Conservation (phyloP, 2,113 vertebrate genomes). For the Sialia sialis region DNA sequence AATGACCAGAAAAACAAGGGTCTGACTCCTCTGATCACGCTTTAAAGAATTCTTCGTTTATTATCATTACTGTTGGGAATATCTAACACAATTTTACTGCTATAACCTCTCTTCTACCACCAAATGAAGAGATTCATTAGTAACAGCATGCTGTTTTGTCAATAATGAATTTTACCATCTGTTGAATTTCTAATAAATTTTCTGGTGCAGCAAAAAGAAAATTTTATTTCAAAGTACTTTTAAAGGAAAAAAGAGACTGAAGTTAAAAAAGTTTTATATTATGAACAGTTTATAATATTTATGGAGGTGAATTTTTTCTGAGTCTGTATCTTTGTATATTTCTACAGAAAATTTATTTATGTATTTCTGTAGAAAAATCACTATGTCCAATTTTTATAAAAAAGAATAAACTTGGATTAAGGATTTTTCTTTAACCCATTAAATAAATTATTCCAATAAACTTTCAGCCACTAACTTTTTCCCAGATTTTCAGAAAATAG, state of each 20-base stretch:
- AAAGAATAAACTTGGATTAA: not conserved
- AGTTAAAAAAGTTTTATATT: not conserved
- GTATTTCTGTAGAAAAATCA: not conserved
- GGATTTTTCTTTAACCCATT: not conserved
- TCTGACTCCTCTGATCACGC: not conserved
- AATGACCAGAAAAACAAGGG: not conserved
- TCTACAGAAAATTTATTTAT: not conserved
- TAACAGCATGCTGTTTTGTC: not conserved
- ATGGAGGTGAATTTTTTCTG: not conserved
- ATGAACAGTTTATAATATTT: not conserved
- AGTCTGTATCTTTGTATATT: not conserved
- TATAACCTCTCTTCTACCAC: not conserved
- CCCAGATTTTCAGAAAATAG: not conserved
- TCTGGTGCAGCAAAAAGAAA: not conserved
- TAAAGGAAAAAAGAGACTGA: not conserved
- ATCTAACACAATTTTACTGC: not conserved
- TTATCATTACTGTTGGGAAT: not conserved
- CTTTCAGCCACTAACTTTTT: not conserved
- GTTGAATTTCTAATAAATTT: not conserved
- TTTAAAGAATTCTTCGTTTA: not conserved
- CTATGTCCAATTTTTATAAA: fast-evolving
- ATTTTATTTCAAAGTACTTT: not conserved
- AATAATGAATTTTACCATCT: not conserved
- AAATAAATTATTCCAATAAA: not conserved
- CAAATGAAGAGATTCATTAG: not conserved